Evolutionary conservation across 2,888 invertebrate genomes (phyloP).

Genomic region (Orchesella flavescens): DNA sequence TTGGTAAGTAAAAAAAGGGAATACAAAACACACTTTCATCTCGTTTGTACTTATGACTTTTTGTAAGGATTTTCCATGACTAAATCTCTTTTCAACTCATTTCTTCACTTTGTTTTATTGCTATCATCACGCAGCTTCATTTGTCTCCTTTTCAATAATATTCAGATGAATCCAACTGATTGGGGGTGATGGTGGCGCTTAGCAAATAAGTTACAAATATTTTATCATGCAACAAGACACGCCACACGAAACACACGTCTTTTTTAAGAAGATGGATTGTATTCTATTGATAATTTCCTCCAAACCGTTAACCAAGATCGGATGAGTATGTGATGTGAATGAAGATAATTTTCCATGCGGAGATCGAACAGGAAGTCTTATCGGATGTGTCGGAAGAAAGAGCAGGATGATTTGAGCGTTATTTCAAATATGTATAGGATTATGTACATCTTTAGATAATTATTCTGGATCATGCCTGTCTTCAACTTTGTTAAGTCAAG

Average conservation of each 20-base stretch:
- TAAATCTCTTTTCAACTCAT: not conserved
- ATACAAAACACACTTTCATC: not conserved
- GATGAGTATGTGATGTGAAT: too few relatives aligned
- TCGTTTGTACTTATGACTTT: not conserved
- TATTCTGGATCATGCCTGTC: slow-evolving; percentile 7
- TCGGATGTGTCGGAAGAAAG: not conserved
- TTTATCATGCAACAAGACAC: not conserved
- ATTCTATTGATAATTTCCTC: too few relatives aligned
- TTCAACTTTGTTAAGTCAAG: slow-evolving; percentile 35
- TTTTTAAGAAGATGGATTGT: not conserved
- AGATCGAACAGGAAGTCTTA: not conserved
- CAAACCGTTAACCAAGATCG: too few relatives aligned
- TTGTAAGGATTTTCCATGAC: not conserved
- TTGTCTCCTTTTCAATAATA: slow-evolving; percentile 12
- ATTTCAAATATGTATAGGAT: not conserved
- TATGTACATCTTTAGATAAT: not conserved
- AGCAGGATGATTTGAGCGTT: not conserved
- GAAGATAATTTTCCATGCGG: not conserved
- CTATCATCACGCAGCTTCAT: slow-evolving; percentile 41
- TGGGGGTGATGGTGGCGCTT: not conserved
- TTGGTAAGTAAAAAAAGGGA: not conserved
- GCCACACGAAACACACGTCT: not conserved
- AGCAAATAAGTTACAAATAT: not conserved
- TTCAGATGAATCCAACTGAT: slow-evolving; percentile 22
- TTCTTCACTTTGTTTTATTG: slow-evolving; percentile 16